Conservation (phyloP, 2,888 invertebrate genomes). For the Aromia moschata region DNA sequence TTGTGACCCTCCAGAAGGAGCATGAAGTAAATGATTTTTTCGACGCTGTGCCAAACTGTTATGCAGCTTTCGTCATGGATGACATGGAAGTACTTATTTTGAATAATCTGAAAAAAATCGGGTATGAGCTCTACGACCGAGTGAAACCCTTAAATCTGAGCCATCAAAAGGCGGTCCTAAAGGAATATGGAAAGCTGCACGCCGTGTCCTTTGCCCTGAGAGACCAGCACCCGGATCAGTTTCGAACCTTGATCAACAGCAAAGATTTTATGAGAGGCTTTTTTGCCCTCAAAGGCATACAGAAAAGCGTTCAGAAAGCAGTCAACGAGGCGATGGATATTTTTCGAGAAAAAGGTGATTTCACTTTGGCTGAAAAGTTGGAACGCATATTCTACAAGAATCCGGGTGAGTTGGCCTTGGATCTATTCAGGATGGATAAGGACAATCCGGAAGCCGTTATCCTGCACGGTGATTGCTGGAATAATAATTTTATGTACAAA, state of each 20-base stretch:
- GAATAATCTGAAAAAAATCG: conserved; percentile 33
- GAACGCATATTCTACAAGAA: background rate
- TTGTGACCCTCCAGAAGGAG: conserved; percentile 32
- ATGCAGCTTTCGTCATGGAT: conserved; percentile 15
- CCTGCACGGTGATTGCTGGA: conserved; percentile 51
- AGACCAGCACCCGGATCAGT: conserved; percentile 26
- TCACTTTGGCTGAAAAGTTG: background rate
- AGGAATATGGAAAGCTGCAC: conserved; percentile 38
- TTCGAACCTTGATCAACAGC: conserved; percentile 17
- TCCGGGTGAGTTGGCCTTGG: conserved; percentile 10
- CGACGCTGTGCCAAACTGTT: conserved; percentile 30
- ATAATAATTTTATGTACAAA: conserved; percentile 52
- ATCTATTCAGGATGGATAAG: background rate
- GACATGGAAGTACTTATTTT: conserved; percentile 32
- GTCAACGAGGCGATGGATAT: no score
- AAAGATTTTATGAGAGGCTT: no score
- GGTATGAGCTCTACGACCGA: conserved; percentile 31
- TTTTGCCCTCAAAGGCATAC: no score
- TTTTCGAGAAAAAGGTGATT: background rate
- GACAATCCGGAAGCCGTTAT: conserved; percentile 37
- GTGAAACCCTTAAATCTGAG: conserved; percentile 27
- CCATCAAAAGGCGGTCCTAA: conserved; percentile 31
- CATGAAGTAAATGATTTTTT: conserved; percentile 19
- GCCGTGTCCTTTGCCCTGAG: conserved; percentile 38
- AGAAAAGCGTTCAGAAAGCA: no score